These are phyloP conservation scores for Clostera curtula DNA, from an alignment of 2,888 invertebrate species.

Conservation along the genomic window DNA sequence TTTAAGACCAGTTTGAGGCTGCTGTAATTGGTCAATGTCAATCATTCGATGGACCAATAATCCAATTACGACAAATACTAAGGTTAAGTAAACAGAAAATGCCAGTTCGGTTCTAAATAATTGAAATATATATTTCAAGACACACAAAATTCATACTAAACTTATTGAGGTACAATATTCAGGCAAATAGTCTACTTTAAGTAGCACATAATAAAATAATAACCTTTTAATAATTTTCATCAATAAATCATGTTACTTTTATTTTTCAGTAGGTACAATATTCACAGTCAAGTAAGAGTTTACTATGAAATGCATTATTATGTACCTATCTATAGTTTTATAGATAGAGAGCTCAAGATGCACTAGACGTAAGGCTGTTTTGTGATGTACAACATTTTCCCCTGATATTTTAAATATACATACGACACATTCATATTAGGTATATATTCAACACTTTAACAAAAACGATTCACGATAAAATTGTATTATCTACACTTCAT, in stretches of 20 bases:
- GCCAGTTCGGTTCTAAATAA: constrained; percentile 48
- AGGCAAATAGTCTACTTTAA: constrained; percentile 60
- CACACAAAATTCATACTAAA: constrained; percentile 66
- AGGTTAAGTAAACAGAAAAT: too few relatives aligned
- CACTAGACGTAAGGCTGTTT: constrained; percentile 32
- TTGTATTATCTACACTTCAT: constrained; percentile 52
- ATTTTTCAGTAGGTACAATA: constrained; percentile 29
- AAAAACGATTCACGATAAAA: constrained; percentile 45
- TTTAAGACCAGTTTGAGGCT: too few relatives aligned
- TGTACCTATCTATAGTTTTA: constrained; percentile 24
- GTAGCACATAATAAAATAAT: constrained; percentile 53
- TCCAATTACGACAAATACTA: too few relatives aligned
- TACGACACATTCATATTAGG: constrained; percentile 18
- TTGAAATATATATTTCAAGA: constrained; percentile 65
- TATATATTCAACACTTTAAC: constrained; percentile 25
- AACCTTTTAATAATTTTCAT: constrained; percentile 44
- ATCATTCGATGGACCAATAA: too few relatives aligned
- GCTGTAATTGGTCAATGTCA: too few relatives aligned
- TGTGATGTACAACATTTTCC: constrained; percentile 31
- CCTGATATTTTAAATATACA: constrained; percentile 16
- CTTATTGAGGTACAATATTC: constrained; percentile 70
- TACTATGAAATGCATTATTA: constrained; percentile 44
- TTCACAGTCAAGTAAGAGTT: constrained; percentile 39
- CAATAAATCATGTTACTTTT: constrained; percentile 31
- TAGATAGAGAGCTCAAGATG: constrained; percentile 51